A percentile compares a stretch with the other conserved stretches of the same genome.
Evolutionary conservation across 64 coral and sea anemone species (phyloP).

Genomic region (Orbicella faveolata): DNA sequence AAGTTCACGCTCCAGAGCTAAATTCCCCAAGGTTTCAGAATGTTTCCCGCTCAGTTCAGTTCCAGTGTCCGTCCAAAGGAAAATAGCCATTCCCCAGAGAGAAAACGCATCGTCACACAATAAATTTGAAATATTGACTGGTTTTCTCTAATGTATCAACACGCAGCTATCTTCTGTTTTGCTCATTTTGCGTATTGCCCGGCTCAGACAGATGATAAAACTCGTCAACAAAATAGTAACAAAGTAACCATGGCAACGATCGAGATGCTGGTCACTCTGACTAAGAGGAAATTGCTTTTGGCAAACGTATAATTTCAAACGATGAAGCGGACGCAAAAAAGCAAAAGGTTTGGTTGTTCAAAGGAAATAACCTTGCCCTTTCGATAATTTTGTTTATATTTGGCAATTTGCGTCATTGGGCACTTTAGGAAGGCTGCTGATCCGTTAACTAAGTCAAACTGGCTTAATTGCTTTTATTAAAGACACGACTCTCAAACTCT

Average conservation of each 20-base stretch:
- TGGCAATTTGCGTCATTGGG: slow-evolving; percentile 1
- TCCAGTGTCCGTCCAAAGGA: no score
- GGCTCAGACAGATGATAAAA: no score
- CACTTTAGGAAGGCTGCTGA: not conserved
- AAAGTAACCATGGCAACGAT: not conserved
- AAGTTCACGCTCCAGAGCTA: no score
- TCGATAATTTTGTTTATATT: slow-evolving; percentile 1
- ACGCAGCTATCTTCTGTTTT: no score
- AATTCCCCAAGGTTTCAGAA: no score
- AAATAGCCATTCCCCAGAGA: no score
- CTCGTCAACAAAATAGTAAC: no score
- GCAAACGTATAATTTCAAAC: not conserved
- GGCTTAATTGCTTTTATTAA: slow-evolving; percentile 7
- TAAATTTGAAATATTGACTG: no score
- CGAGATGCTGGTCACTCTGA: not conserved
- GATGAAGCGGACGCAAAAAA: not conserved
- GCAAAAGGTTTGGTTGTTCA: not conserved
- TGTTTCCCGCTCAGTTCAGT: no score
- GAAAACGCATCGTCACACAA: no score
- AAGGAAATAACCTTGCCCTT: not conserved
- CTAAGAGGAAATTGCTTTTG: not conserved
- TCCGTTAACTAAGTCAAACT: not conserved
- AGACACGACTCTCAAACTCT: not conserved
- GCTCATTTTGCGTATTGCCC: no score
- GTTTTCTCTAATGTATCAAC: no score